phyloP scores from a whole-genome alignment of 2,797 vertebrate species.

The Choloepus didactylus region DNA sequence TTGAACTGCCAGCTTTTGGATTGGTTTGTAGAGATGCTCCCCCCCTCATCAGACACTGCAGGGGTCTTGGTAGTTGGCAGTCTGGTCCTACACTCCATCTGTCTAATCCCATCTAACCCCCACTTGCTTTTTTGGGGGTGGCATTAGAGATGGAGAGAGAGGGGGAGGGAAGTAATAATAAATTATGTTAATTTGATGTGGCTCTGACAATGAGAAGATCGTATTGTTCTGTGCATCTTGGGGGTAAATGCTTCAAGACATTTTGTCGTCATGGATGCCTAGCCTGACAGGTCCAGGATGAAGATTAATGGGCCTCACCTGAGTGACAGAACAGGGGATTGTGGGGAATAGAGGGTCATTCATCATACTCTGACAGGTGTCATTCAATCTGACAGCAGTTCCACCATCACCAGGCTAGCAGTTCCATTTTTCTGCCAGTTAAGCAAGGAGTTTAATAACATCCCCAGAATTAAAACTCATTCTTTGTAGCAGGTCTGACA shows the following conservation, averaged over 20 bases:
- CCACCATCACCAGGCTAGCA: constrained; percentile 84
- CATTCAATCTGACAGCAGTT: constrained; percentile 94
- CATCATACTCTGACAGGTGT: constrained; percentile 99
- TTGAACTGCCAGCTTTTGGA: constrained; percentile 94
- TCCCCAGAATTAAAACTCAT: constrained; percentile 96
- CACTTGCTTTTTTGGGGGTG: constrained; percentile 89
- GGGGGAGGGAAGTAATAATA: constrained; percentile 91
- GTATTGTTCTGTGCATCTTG: constrained; percentile 84
- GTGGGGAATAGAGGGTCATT: constrained; percentile 98
- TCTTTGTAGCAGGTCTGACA: constrained; percentile 94
- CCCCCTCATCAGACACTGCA: constrained; percentile 85
- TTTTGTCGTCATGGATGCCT: constrained; percentile 88
- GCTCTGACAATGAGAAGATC: constrained; percentile 89
- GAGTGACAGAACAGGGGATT: constrained; percentile 98
- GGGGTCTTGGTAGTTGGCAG: constrained; percentile 91
- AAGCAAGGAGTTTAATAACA: constrained; percentile 94
- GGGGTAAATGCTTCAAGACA: constrained; percentile 85
- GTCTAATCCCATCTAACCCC: constrained; percentile 93
- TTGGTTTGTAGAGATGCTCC: constrained; percentile 92
- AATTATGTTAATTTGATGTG: constrained; percentile 94
- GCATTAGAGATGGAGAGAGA: constrained; percentile 70
- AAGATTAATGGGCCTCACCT: constrained; percentile 99
- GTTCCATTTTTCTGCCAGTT: constrained; percentile 92
- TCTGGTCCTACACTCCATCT: constrained; percentile 95
- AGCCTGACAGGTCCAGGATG: constrained; percentile 95